These are phyloP conservation scores for Cervus canadensis DNA, from an alignment of 2,113 vertebrate species.

Conservation along the genomic window DNA sequence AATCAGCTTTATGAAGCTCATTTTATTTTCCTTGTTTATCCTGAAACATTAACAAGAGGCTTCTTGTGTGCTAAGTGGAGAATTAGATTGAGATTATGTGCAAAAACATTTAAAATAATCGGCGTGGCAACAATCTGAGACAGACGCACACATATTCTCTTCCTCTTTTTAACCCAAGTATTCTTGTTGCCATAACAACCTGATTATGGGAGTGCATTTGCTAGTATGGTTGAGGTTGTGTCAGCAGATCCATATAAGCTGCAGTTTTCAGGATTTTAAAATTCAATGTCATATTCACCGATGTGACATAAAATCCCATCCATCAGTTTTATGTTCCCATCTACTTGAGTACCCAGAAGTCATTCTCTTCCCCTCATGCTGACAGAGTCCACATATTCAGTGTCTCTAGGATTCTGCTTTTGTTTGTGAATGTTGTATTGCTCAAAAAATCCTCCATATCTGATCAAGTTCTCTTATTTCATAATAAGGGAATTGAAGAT, in stretches of 20 bases:
- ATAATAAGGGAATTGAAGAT: neutral
- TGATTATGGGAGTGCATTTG: conserved; percentile 73
- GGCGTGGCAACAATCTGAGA: conserved; percentile 44
- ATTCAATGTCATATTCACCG: conserved; percentile 66
- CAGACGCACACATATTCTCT: neutral
- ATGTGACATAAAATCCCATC: conserved; percentile 48
- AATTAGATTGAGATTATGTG: neutral
- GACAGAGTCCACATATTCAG: neutral
- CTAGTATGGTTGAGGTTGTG: conserved; percentile 75
- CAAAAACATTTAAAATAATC: conserved; percentile 24
- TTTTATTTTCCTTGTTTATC: neutral
- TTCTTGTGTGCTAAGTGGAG: neutral
- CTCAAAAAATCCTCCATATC: neutral
- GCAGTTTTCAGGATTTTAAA: conserved; percentile 77
- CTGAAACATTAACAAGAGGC: conserved; percentile 2
- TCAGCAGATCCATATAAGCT: conserved; percentile 76
- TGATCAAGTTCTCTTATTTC: neutral
- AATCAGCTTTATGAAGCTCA: neutral
- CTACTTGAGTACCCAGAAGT: neutral
- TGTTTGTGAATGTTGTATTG: neutral
- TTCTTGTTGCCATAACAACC: conserved; percentile 86
- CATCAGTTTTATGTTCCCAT: conserved; percentile 2
- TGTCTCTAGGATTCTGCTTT: conserved; percentile 8
- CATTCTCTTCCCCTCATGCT: neutral
- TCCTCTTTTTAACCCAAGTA: conserved; percentile 66